Evolutionary conservation across 2,113 vertebrate genomes (phyloP).

Genomic region (Microcebus murinus): DNA sequence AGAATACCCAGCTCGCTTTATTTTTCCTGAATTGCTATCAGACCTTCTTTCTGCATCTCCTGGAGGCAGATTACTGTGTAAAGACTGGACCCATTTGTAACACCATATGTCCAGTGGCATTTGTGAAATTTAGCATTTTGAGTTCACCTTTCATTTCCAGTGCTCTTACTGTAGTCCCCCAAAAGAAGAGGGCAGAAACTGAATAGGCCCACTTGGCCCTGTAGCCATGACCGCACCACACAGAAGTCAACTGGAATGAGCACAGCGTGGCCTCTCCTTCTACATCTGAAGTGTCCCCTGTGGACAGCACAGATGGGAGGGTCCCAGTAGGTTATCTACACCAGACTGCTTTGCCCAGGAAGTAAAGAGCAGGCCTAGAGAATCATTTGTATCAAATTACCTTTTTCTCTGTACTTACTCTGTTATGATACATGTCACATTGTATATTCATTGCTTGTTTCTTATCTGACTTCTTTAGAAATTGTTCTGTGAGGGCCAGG

Average conservation of each 20-base stretch:
- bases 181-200: not conserved
- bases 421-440: not conserved
- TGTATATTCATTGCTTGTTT: not conserved
- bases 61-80: not conserved
- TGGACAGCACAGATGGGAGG: not conserved
- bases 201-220: not conserved
- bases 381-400: not conserved
- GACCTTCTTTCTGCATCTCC: not conserved
- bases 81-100: not conserved
- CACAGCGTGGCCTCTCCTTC: not conserved
- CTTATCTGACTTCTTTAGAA: not conserved
- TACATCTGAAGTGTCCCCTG: not conserved
- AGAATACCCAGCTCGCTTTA: not conserved
- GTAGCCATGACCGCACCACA: not conserved
- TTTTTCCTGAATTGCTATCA: not conserved
- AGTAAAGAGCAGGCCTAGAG: not conserved
- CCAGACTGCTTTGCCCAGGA: not conserved
- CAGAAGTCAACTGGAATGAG: not conserved
- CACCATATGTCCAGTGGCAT: not conserved
- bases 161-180: not conserved
- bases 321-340: not conserved
- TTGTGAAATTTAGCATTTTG: conserved; percentile 18
- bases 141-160: not conserved
- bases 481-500: not conserved
- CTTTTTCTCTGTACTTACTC: not conserved